Percentiles rank a stretch among this genome's conserved stretches.
Evolutionary conservation across 1,140 invertebrate genomes (phyloP).

Genomic region (Ylistrum balloti): DNA sequence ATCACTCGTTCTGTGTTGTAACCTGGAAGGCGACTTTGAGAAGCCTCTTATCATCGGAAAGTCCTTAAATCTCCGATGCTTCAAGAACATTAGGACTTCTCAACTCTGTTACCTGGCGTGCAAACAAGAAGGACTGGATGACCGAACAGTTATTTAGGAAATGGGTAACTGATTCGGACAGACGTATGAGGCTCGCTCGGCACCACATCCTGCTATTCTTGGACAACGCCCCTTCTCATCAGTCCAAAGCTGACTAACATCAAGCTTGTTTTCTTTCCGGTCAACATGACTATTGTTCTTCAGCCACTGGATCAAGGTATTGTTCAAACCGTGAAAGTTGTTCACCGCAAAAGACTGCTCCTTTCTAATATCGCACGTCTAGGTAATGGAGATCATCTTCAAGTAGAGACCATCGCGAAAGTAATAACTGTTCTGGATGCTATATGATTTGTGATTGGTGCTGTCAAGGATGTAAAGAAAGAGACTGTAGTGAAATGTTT

Average conservation of each 20-base stretch:
- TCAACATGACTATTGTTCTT: conserved; percentile 61
- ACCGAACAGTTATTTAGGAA: background rate
- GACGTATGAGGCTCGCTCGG: conserved; percentile 38
- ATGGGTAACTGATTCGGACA: conserved; percentile 44
- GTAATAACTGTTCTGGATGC: background rate
- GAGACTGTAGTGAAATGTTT: background rate
- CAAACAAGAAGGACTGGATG: conserved; percentile 58
- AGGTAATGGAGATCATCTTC: background rate
- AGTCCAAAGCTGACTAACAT: background rate
- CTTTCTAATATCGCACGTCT: no score
- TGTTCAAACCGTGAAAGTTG: conserved; percentile 61
- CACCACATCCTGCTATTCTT: no score
- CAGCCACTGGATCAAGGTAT: conserved; percentile 68
- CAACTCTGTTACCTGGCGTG: conserved; percentile 48
- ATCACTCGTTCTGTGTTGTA: no score
- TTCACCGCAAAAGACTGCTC: background rate
- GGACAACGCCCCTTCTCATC: conserved; percentile 48
- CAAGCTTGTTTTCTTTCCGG: no score
- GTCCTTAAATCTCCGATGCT: conserved; percentile 49
- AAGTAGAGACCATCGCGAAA: background rate
- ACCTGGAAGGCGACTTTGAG: conserved; percentile 54
- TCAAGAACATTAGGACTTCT: conserved; percentile 46
- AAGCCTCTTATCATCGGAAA: conserved; percentile 55
- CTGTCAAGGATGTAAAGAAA: background rate
- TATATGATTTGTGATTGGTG: background rate